phyloP scores from a whole-genome alignment of 1,140 invertebrate species.

The Lepidostoma basale region DNA sequence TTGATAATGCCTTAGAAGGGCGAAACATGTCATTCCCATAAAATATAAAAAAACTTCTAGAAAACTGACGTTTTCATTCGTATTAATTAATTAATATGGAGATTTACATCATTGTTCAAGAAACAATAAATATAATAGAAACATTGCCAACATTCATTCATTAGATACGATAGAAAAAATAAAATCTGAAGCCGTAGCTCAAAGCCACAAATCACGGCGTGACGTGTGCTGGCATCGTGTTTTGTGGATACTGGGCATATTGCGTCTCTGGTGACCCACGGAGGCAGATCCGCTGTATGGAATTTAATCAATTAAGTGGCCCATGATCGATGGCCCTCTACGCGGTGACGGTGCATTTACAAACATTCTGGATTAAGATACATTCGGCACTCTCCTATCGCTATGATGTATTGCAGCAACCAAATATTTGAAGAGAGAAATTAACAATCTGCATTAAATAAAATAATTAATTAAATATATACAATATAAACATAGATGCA shows the following conservation, averaged over 20 bases:
- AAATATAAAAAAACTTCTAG: too few species aligned
- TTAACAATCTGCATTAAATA: too few species aligned
- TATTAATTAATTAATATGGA: too few species aligned
- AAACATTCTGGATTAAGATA: background rate
- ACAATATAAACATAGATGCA: too few species aligned
- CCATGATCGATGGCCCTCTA: constrained; percentile 36
- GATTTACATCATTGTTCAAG: too few species aligned
- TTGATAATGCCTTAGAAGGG: too few species aligned
- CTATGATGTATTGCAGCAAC: too few species aligned
- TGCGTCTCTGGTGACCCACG: constrained; percentile 13
- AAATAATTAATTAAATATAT: too few species aligned
- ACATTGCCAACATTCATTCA: background rate
- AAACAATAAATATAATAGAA: background rate
- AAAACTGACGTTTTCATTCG: too few species aligned
- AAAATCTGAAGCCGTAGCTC: background rate
- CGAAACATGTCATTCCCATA: too few species aligned
- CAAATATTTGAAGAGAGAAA: too few species aligned
- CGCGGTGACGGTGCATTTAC: constrained; percentile 26
- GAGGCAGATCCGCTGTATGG: background rate
- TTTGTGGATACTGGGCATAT: constrained; percentile 36
- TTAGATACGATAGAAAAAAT: background rate
- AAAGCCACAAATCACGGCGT: background rate
- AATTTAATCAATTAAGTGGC: constrained; percentile 41
- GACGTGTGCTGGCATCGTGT: background rate
- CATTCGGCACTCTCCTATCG: too few species aligned